Percentiles rank a stretch among this genome's conserved stretches.
These are phyloP conservation scores for Digitonthophagus gazella DNA, from an alignment of 2,888 invertebrate species.

Conservation along the genomic window DNA sequence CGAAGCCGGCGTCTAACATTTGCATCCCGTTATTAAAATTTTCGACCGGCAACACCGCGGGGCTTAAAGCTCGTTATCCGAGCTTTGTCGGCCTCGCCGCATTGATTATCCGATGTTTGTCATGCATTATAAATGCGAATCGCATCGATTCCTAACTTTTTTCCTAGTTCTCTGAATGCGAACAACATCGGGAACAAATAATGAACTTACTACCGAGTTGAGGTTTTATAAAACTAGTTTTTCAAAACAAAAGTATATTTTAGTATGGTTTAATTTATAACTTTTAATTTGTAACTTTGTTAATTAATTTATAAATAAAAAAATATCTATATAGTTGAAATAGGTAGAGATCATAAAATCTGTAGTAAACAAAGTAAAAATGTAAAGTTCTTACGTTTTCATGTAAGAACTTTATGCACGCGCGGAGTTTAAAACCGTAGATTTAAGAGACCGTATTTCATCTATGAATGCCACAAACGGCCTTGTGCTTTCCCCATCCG, in stretches of 20 bases:
- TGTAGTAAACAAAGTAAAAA: neutral
- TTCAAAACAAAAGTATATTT: too few species aligned
- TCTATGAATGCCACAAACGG: neutral
- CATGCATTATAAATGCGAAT: neutral
- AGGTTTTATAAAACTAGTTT: too few species aligned
- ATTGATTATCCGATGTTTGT: conserved; percentile 16
- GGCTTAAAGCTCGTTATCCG: conserved; percentile 5
- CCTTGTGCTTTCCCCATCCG: neutral
- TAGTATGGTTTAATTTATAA: too few species aligned
- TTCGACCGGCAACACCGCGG: conserved; percentile 21
- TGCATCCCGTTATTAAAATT: conserved; percentile 28
- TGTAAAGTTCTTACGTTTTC: neutral
- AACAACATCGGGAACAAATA: too few species aligned
- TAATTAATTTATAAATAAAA: too few species aligned
- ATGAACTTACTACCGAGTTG: too few species aligned
- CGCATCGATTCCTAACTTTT: neutral
- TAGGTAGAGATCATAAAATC: neutral
- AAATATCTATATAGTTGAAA: too few species aligned
- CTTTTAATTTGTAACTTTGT: too few species aligned
- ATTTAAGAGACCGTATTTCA: neutral
- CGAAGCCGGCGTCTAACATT: conserved; percentile 20
- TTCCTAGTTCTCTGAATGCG: too few species aligned
- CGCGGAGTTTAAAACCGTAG: neutral
- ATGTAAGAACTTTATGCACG: neutral
- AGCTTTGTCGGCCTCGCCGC: neutral